Conservation (phyloP, 2,113 vertebrate genomes). For the Corythaixoides concolor region DNA sequence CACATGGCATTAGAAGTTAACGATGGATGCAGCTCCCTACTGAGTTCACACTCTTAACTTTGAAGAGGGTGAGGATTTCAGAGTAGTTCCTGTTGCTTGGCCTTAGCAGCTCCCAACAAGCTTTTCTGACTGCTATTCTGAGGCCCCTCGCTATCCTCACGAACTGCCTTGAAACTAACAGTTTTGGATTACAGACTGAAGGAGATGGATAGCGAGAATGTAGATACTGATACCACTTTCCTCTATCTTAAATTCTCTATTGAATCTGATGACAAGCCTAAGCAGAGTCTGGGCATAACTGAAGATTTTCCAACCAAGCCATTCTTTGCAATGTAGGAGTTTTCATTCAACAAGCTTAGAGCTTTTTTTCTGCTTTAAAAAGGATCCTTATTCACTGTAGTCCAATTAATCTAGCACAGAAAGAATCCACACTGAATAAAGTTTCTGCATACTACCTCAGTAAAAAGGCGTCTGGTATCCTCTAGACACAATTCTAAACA, state of each 20-base stretch:
- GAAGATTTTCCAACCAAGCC: background rate
- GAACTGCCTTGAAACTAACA: background rate
- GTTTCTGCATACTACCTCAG: background rate
- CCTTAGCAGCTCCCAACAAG: background rate
- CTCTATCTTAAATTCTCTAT: background rate
- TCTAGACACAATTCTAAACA: background rate
- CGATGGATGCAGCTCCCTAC: rapidly evolving
- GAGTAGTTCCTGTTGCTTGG: background rate
- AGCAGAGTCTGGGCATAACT: background rate
- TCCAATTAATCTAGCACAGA: background rate
- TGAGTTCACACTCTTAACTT: background rate
- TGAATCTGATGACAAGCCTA: background rate
- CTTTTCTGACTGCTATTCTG: background rate
- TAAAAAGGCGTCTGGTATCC: background rate
- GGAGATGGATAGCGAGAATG: background rate
- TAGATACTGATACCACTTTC: background rate
- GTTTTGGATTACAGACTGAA: background rate
- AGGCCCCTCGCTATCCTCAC: background rate
- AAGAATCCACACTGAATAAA: background rate
- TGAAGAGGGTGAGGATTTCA: background rate
- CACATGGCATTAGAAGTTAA: background rate
- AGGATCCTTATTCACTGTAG: background rate
- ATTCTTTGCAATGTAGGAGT: background rate
- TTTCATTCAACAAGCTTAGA: background rate
- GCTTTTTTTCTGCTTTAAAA: background rate